Conservation (phyloP, 2,113 vertebrate species). For the Oxyura jamaicensis region DNA sequence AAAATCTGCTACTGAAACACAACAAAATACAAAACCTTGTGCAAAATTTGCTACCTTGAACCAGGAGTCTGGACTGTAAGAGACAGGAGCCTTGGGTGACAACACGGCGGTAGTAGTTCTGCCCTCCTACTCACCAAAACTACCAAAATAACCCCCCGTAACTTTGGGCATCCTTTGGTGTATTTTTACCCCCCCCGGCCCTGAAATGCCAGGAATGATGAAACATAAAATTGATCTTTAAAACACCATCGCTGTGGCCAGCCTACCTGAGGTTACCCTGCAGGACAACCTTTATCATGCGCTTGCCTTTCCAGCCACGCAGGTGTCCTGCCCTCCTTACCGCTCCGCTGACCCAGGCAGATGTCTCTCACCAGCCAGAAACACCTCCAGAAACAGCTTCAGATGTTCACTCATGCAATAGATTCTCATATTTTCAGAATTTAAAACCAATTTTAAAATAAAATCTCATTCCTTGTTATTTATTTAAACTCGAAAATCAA, state of each 20-base stretch:
- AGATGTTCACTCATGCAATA: background rate
- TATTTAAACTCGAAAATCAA: background rate
- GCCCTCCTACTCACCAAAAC: background rate
- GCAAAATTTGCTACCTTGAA: background rate
- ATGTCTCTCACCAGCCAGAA: background rate
- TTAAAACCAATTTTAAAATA: background rate
- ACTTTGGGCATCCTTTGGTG: background rate
- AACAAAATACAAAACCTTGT: background rate
- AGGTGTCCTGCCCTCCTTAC: background rate
- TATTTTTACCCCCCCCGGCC: background rate
- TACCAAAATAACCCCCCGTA: background rate
- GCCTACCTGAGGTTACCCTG: background rate
- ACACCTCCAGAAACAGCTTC: background rate
- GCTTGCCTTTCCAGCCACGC: background rate
- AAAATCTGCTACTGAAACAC: background rate
- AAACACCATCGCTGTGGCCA: background rate
- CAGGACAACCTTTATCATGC: rapidly evolving
- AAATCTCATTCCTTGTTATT: background rate
- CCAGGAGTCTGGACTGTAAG: rapidly evolving
- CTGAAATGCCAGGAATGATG: background rate
- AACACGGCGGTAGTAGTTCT: background rate
- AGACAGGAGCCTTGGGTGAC: background rate
- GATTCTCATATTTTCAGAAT: background rate
- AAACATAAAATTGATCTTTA: background rate
- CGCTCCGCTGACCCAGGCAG: rapidly evolving